Base-by-base conservation (phyloP, 1,140 invertebrate genomes). In the Atta colombica region DNA sequence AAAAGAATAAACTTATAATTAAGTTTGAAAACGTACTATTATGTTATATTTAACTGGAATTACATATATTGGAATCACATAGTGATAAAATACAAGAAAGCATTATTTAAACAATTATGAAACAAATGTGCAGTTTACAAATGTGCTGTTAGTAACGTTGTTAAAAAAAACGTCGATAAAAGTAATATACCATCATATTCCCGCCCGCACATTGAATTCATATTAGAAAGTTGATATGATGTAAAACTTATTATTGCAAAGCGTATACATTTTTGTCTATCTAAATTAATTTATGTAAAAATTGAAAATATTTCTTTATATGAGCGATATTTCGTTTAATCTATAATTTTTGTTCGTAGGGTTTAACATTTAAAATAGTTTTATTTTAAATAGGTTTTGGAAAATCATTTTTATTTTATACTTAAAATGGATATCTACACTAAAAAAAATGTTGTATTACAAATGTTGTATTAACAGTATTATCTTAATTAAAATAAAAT, bases 31-130 rank as follows among this genome's bases (percentile, higher is more conserved):
- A 31, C 28, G 1, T 6, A 8, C 8, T 18, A 65, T 35, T 28
- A 16, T 0, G 31, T 66, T 66, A 66, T 16, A 35, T 66, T 66
- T 66, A 39, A 28, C 12, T 14, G 3, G 0, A 61, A 66, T 35
- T 25, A 65, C 7, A 35, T 39, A 10, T 10, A 45, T 45, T 45
- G 8, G 39, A 10, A 10, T 45, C 39, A 65, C 0, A 35, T 66
- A 0, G 35, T 10, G 35, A 21, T 66, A 39, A 66, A 39, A 39
- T 39, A 21, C 1, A 21, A n/a, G 1, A 3, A 21, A 39, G 39
- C 49, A n/a, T 3, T 39, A 39, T 39, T 66, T 66, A 66, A 66
- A 66, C 35, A 66, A 10, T 66, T 66, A 35, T 66, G 18, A 66
- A n/a, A 39, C 25, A 21, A 66, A 5, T 16, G 3, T 21, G 8